Conservation (phyloP, 1,140 invertebrate species). For the Conopomorpha cramerella region DNA sequence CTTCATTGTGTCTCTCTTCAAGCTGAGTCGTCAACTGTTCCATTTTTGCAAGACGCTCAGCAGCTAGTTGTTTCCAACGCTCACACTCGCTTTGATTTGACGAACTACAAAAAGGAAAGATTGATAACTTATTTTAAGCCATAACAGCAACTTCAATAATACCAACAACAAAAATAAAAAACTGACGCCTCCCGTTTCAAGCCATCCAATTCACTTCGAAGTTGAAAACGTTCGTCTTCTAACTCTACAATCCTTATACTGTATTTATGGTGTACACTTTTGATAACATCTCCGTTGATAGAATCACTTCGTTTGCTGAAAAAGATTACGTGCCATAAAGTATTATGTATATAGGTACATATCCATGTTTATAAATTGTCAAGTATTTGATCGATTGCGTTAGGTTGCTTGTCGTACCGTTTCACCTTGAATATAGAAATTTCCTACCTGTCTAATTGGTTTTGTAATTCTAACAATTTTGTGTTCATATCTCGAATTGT, state of each 20-base stretch:
- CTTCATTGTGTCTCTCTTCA: conserved; percentile 41
- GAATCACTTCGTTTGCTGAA: conserved; percentile 22
- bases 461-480: conserved; percentile 29
- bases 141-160: conserved; percentile 2
- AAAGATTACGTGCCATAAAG: too few relatives aligned
- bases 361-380: too few relatives aligned
- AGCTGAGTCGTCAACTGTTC: conserved; percentile 43
- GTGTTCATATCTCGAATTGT: conserved; percentile 30
- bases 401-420: too few relatives aligned
- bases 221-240: conserved; percentile 46
- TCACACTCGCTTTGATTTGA: conserved; percentile 36
- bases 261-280: conserved; percentile 31
- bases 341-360: too few relatives aligned
- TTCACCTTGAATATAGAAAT: too few relatives aligned
- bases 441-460: conserved; percentile 40
- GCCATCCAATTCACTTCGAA: conserved; percentile 39
- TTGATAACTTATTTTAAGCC: conserved; percentile 2
- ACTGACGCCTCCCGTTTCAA: conserved; percentile 39
- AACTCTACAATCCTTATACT: conserved; percentile 35
- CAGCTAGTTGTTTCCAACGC: conserved; percentile 47
- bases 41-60: conserved; percentile 48
- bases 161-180: conserved; percentile 3
- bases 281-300: conserved; percentile 18
- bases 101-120: conserved; percentile 9
- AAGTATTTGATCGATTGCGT: too few relatives aligned